These are phyloP conservation scores for Gopherus evgoodei DNA, from an alignment of 2,113 vertebrate species.

Conservation along the genomic window DNA sequence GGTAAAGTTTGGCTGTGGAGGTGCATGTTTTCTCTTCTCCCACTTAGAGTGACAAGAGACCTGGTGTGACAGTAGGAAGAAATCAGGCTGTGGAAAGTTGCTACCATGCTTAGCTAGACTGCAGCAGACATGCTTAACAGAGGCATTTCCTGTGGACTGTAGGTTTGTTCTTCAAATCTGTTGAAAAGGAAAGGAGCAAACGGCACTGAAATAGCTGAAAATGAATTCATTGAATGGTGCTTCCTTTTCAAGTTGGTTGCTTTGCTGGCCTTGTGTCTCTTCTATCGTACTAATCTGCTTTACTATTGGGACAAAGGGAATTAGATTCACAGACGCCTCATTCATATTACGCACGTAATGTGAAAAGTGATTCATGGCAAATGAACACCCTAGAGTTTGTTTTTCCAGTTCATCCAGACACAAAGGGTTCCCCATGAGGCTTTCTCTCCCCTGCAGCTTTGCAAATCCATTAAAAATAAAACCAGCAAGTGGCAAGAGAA, in stretches of 20 bases:
- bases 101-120: not conserved
- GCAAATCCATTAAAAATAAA: constrained; percentile 41
- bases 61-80: not conserved
- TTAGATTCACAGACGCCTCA: constrained; percentile 36
- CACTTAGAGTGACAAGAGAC: not conserved
- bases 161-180: constrained; percentile 51
- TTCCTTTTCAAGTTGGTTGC: constrained; percentile 54
- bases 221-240: constrained; percentile 46
- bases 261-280: constrained; percentile 64
- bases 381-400: constrained; percentile 43
- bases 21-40: constrained; percentile 3
- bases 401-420: constrained; percentile 60
- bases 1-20: fast-evolving
- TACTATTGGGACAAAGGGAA: constrained; percentile 69
- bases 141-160: constrained; percentile 33
- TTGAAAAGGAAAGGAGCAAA: constrained; percentile 54
- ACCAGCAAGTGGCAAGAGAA: constrained; percentile 36
- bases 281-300: constrained; percentile 51
- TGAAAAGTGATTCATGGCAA: constrained; percentile 57
- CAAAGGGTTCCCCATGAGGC: constrained; percentile 36
- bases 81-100: not conserved
- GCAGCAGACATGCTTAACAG: not conserved
- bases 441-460: constrained; percentile 42
- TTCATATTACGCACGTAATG: constrained; percentile 47
- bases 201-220: constrained; percentile 1